Conservation (phyloP, 2,888 invertebrate species). For the Heliconius cydno region DNA sequence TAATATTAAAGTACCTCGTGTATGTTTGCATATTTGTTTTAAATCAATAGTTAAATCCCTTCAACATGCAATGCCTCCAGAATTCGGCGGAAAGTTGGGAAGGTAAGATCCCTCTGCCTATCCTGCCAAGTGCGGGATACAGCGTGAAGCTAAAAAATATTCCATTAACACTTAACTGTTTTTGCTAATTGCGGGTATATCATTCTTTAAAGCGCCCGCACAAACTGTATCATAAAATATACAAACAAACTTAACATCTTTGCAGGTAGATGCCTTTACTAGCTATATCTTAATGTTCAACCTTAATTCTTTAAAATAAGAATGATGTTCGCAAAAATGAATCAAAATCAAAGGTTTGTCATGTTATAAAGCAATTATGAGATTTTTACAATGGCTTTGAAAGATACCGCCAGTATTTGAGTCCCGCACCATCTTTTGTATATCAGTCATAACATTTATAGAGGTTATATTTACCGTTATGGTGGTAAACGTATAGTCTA, state of each 20-base stretch:
- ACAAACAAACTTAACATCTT: conserved; percentile 20
- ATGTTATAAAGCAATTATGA: conserved; percentile 61
- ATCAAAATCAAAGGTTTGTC: conserved; percentile 9
- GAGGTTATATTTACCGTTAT: conserved; percentile 35
- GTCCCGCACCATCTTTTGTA: conserved; percentile 38
- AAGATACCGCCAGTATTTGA: conserved; percentile 55
- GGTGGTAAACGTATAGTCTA: conserved; percentile 32
- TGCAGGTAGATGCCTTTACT: conserved; percentile 22
- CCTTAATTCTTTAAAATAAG: conserved; percentile 41
- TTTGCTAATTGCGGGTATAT: conserved; percentile 39
- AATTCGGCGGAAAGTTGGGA: no score
- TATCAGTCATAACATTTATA: conserved; percentile 33
- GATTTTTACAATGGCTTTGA: conserved; percentile 67
- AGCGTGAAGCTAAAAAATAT: no score
- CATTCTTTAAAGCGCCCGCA: conserved; percentile 21
- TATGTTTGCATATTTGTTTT: no score
- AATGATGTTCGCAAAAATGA: background rate
- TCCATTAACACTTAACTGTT: conserved; percentile 39
- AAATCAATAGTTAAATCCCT: no score
- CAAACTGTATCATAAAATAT: conserved; percentile 27
- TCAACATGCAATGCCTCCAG: no score
- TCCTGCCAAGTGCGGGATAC: no score
- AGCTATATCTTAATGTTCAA: conserved; percentile 34
- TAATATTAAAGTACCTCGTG: no score
- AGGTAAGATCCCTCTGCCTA: no score